Evolutionary conservation across 2,888 invertebrate species (phyloP), one percentile per base, ranked within the genome.

Genomic region (Papilio demoleus): DNA sequence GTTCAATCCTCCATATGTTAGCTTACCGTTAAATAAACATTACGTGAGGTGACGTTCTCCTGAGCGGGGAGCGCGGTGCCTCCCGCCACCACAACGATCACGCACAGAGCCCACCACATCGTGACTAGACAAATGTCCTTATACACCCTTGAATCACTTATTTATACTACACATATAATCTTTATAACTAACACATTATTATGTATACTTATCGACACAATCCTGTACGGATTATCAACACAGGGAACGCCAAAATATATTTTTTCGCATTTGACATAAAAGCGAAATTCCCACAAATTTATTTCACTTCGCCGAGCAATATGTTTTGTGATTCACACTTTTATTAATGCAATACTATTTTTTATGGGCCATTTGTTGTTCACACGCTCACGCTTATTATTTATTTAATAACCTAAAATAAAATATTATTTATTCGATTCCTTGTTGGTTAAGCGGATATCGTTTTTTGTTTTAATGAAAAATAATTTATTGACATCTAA

Each of bases 141-240:
- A 45, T 34, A 22, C 42, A 42, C 34, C 38, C 24, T 42, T 24
- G 8, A 31, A 56, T 61, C 40, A 66, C 11, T 31, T 31, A 50
- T 62, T 45, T 56, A 62, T 34, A 68, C 53, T 38, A 42, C 9
- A 22, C 36, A 34, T n/a, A 65, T n/a, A n/a, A n/a, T 53, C 36
- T 65, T 68, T 69, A 73, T 68, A 65, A n/a, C n/a, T n/a, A 64
- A 60, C 40, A 38, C 70, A 68, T 71, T 72, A 74, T 72, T 69
- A 61, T n/a, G 65, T 70, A 70, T 71, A 71, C 60, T 24, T 42
- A 53, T 70, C 45, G 22, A 60, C 65, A 1, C 34, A 53, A 56
- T 34, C 0, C 34, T 61, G 17, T 61, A 24, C 53, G 24, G 40
- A 27, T 24, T 40, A 14, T 27, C 19, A 17, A 31, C 11, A 14